These are phyloP conservation scores for Drosophila watanabei DNA, from an alignment of 1,140 invertebrate genomes.

Conservation along the genomic window DNA sequence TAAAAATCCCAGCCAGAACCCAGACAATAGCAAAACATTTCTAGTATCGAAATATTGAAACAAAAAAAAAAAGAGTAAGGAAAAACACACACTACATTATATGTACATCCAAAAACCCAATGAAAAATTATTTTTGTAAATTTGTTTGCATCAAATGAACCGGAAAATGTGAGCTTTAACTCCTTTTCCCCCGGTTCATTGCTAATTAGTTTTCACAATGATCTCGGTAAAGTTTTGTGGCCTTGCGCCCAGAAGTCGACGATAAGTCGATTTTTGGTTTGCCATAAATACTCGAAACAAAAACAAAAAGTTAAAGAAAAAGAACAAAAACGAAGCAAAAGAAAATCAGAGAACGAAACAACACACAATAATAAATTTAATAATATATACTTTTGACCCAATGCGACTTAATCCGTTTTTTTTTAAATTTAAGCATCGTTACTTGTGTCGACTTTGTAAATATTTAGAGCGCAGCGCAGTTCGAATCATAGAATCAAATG, in stretches of 20 bases:
- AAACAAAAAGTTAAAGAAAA: conserved; percentile 51
- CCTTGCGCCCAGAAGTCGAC: conserved; percentile 68
- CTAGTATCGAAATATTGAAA: conserved; percentile 32
- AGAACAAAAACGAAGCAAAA: conserved; percentile 58
- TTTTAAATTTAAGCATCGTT: conserved; percentile 67
- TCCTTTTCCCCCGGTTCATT: conserved; percentile 54
- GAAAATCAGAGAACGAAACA: conserved; percentile 52
- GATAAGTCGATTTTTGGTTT: conserved; percentile 60
- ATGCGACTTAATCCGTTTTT: conserved; percentile 59
- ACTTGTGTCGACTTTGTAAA: conserved; percentile 53
- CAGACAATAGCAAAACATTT: conserved; percentile 34
- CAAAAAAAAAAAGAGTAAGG: conserved; percentile 6
- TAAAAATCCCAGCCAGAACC: conserved; percentile 20
- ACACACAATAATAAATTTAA: conserved; percentile 44
- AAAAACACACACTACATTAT: conserved; percentile 5
- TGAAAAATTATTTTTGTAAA: conserved; percentile 76
- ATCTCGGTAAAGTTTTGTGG: conserved; percentile 85
- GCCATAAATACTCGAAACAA: conserved; percentile 77
- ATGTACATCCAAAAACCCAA: conserved; percentile 32
- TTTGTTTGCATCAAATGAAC: conserved; percentile 78
- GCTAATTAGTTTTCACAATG: conserved; percentile 85
- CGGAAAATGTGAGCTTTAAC: conserved; percentile 5
- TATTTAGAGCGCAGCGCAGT: conserved; percentile 40
- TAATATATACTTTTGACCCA: conserved; percentile 58
- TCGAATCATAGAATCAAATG: conserved; percentile 62